Evolutionary conservation across 2,888 invertebrate genomes (phyloP), one percentile per base, ranked within the genome.

Genomic region (Catocala nupta): DNA sequence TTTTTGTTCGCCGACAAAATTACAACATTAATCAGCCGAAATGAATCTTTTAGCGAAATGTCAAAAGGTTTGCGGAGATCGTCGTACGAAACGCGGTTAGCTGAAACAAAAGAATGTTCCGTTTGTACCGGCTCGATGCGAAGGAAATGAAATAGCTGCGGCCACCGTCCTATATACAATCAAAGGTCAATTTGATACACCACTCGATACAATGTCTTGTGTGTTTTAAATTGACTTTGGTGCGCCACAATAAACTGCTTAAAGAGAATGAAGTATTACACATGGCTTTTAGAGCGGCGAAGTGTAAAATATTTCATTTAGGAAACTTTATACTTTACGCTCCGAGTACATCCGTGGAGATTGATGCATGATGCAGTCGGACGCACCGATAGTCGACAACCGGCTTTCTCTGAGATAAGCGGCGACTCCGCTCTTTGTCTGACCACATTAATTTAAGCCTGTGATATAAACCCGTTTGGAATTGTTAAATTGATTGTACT

Each of bases 1-100:
- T 90, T 90, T 86, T 86, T 88, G 83, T 83, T 81, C 82, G 75
- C 83, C 82, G 79, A 86, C 89, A 84, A 88, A 90, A 92, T 92
- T 91, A 90, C 89, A 82, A 81, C 89, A 93, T 91, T 90, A 90
- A 90, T 93, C 92, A 91, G 84, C 77, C 78, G 81, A 91, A 91
- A 93, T 91, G 88, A 91, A 91, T 89, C 90, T 92, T 91, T 92
- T 91, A 91, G 89, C 88, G 86, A 88, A 90, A 91, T 88, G 90
- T 92, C 91, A 91, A 90, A 92, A 91, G 89, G 90, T 86, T 90
- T 88, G 86, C 84, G 81, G 81, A 88, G 85, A 90, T 91, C 85
- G 85, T 80, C 59, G 83, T 85, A 89, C 85, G 87, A 89, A 86
- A 74, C 55, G 83, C 78, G 84, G 83, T 88, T 87, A 86, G 81